Evolutionary conservation across 2,113 vertebrate genomes (phyloP).

Genomic region (Leptobrachium leishanense): DNA sequence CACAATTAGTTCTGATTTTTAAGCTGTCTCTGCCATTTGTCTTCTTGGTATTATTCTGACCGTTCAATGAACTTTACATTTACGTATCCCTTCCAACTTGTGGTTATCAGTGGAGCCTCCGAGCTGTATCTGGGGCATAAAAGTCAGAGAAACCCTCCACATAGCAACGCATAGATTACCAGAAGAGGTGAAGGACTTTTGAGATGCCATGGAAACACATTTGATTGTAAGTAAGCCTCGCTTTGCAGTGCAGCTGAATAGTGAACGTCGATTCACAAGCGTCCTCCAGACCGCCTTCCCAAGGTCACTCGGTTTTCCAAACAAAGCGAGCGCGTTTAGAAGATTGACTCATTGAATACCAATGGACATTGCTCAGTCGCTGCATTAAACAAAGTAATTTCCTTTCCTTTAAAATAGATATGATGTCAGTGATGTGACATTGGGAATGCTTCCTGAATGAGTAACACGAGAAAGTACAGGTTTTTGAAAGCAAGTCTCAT

Average conservation of each 20-base stretch:
- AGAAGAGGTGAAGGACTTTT: not conserved
- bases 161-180: not conserved
- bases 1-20: no score
- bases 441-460: not conserved
- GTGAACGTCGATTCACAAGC: not conserved
- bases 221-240: not conserved
- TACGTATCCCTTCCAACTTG: no score
- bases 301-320: not conserved
- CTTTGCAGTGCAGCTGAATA: not conserved
- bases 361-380: not conserved
- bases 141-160: no score
- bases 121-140: no score
- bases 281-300: not conserved
- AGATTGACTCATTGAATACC: conserved; percentile 7
- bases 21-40: no score
- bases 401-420: not conserved
- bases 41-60: no score
- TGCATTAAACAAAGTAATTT: not conserved
- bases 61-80: no score
- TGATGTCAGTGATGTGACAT: conserved; percentile 11
- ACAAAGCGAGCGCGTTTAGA: not conserved
- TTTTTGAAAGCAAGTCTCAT: not conserved
- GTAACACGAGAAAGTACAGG: not conserved
- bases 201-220: not conserved
- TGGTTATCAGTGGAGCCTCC: no score